Evolutionary conservation across 2,888 invertebrate genomes (phyloP).

Genomic region (Tridacna gigas): DNA sequence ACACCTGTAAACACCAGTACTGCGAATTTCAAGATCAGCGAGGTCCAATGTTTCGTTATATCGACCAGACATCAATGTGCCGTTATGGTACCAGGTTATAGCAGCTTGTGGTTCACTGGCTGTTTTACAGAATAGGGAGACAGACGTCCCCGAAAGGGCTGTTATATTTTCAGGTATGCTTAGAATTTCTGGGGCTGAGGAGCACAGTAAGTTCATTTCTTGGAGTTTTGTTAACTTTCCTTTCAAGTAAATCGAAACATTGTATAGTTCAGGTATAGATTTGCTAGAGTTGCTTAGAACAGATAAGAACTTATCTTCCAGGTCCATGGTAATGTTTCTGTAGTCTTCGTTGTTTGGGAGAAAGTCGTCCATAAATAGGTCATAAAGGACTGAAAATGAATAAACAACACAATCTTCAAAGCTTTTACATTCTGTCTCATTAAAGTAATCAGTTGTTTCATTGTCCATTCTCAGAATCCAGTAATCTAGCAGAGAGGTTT

Average conservation of each 20-base stretch:
- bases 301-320: conserved; percentile 32
- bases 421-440: conserved; percentile 22
- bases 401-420: conserved; percentile 42
- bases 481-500: background rate
- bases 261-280: background rate
- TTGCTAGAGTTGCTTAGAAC: conserved; percentile 25
- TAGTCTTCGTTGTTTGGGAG: conserved; percentile 24
- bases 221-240: conserved; percentile 11
- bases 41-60: background rate
- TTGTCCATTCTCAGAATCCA: conserved; percentile 44
- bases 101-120: conserved; percentile 24
- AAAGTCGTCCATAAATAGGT: conserved; percentile 29
- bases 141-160: conserved; percentile 6
- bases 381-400: conserved; percentile 33
- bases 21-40: background rate
- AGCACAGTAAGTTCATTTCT: conserved; percentile 38
- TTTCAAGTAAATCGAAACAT: background rate
- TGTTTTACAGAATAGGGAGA: conserved; percentile 29
- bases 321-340: background rate
- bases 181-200: conserved; percentile 36
- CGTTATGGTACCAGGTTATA: conserved; percentile 45
- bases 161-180: conserved; percentile 26
- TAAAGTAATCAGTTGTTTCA: conserved; percentile 14
- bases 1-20: conserved; percentile 33
- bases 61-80: background rate